These are phyloP conservation scores for Drosophila quinaria DNA, from an alignment of 2,888 invertebrate genomes.

Conservation along the genomic window DNA sequence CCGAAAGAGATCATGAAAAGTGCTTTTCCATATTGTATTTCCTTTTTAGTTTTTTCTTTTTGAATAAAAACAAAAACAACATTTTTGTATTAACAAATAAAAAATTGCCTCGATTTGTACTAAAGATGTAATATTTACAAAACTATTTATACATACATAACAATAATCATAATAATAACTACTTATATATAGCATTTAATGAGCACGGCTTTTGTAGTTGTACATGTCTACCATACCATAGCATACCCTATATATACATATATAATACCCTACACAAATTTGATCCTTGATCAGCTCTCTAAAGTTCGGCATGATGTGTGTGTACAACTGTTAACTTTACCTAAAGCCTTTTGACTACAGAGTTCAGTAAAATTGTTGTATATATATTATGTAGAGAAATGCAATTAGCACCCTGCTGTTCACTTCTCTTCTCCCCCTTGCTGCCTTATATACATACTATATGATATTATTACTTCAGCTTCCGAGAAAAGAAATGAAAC, in stretches of 20 bases:
- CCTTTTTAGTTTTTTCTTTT: constrained; percentile 9
- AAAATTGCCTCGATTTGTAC: constrained; percentile 75
- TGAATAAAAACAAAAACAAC: neutral
- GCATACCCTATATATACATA: constrained; percentile 20
- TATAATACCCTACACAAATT: constrained; percentile 10
- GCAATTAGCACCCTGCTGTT: neutral
- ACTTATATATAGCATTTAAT: constrained; percentile 53
- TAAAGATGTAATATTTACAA: constrained; percentile 73
- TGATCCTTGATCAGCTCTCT: constrained; percentile 27
- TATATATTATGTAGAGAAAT: constrained; percentile 3
- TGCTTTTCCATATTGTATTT: constrained; percentile 56
- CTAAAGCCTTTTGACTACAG: neutral
- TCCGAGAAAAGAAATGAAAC: constrained; percentile 29
- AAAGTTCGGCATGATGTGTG: constrained; percentile 22
- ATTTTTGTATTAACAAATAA: constrained; percentile 26
- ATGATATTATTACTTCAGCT: constrained; percentile 49
- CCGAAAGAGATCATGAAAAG: constrained; percentile 48
- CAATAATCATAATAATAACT: constrained; percentile 21
- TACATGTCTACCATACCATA: constrained; percentile 52
- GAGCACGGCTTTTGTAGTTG: constrained; percentile 60
- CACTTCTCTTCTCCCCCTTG: neutral
- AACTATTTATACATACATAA: constrained; percentile 38
- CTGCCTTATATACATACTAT: constrained; percentile 11
- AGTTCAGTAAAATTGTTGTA: constrained; percentile 27
- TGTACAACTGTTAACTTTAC: constrained; percentile 24